Conservation (phyloP, 2,888 invertebrate genomes). For the Hirtodrosophila cameraria region DNA sequence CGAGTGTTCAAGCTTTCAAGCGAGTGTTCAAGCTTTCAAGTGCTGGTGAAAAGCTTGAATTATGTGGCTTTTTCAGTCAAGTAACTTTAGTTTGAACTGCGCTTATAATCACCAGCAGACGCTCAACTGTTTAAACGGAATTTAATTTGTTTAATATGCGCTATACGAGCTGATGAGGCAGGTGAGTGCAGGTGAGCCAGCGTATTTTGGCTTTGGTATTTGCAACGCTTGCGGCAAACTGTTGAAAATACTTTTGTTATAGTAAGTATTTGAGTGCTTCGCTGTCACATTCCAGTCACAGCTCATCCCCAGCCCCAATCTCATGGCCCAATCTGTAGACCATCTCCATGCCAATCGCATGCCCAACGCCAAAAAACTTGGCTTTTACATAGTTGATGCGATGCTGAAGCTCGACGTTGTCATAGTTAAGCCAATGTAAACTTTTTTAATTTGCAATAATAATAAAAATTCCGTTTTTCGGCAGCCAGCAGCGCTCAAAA, state of each 20-base stretch:
- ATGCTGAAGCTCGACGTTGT: constrained; percentile 22
- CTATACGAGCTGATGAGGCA: neutral
- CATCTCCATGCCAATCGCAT: constrained; percentile 11
- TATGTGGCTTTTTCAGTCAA: too few relatives aligned
- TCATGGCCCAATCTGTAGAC: neutral
- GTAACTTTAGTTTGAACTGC: neutral
- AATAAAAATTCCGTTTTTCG: constrained; percentile 67
- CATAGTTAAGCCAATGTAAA: constrained; percentile 77
- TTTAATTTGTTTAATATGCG: constrained; percentile 45
- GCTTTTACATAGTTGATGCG: constrained; percentile 69
- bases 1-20: too few relatives aligned
- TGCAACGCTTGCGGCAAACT: constrained; percentile 58
- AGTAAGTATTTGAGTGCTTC: constrained; percentile 44
- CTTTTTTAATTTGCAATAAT: constrained; percentile 79
- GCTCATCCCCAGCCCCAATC: constrained; percentile 3
- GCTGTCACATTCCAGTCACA: constrained; percentile 42
- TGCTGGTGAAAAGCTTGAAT: too few relatives aligned
- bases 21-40: too few relatives aligned
- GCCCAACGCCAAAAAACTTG: constrained; percentile 58
- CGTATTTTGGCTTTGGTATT: constrained; percentile 43
- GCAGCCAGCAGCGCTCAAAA: constrained; percentile 29
- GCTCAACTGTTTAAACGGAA: constrained; percentile 48
- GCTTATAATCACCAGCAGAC: constrained; percentile 9
- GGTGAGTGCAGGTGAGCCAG: constrained; percentile 31
- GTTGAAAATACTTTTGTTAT: constrained; percentile 65